Evolutionary conservation across 2,888 invertebrate genomes (phyloP), one percentile per base, ranked within the genome.

Genomic region (Drymonia ruficornis): DNA sequence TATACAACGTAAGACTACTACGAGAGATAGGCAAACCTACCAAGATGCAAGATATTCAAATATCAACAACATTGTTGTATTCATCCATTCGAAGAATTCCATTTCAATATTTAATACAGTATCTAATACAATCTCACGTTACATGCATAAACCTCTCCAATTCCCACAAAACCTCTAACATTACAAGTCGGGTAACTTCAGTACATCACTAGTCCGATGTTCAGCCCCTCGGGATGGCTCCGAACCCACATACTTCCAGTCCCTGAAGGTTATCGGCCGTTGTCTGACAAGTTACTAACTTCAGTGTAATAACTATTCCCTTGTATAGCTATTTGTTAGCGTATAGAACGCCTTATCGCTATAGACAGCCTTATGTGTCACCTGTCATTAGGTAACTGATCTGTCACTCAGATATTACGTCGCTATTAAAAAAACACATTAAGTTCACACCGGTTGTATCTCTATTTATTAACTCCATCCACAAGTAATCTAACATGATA

Each of bases 241-340:
- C 46, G 47, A 59, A 50, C 52, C 53, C 60, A 62, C 60, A 70
- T 67, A 69, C 61, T 63, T 63, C 56, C 54, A 58, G 49, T 52
- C 53, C 71, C 61, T 63, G 54, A 60, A 64, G 71, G 67, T 61
- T 67, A 70, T 67, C 56, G 55, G 59, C 47, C 59, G 19, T 55
- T 65, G 67, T 70, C 56, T 59, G 57, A 70, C 64, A 70, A 49
- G 61, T 64, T 56, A 56, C 64, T 54, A 62, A 62, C 63, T 61
- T 23, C 36, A 49, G 40, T 19, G 50, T 52, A 56, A 19, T 43
- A 43, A 43, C 13, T 18, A 1, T 18, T 15, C 15, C 9, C 9
- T 19, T 43, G 13, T 19, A 19, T 12, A 19, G 43, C 43, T 43
- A 23, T 43, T 1, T 36, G 9, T n/a, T n/a, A n/a, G n/a, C n/a